Evolutionary conservation across 2,113 vertebrate species (phyloP).

Genomic region (Tetraodon nigroviridis): DNA sequence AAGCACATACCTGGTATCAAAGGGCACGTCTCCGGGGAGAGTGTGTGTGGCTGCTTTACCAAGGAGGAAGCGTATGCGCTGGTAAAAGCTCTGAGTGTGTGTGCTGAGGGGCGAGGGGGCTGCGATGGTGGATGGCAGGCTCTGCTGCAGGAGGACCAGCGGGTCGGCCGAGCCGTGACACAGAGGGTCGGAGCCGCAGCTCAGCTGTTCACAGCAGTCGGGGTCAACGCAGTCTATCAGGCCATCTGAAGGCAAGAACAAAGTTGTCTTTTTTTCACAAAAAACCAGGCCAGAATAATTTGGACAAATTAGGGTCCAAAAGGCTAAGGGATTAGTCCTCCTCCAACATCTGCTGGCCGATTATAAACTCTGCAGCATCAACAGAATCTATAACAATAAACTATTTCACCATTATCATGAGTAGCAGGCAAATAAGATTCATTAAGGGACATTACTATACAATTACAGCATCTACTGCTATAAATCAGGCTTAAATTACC

Average conservation of each 20-base stretch:
- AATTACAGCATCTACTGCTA: slow-evolving; percentile 43
- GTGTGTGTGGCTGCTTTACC: slow-evolving; percentile 92
- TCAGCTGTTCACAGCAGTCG: slow-evolving; percentile 92
- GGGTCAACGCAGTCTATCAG: slow-evolving; percentile 94
- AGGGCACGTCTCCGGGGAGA: slow-evolving; percentile 87
- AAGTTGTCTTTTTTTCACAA: not conserved
- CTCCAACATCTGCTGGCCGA: not conserved
- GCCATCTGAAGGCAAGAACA: slow-evolving; percentile 78
- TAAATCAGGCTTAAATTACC: slow-evolving; percentile 47
- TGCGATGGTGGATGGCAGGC: slow-evolving; percentile 73
- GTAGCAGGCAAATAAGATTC: slow-evolving; percentile 54
- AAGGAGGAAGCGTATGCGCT: slow-evolving; percentile 89
- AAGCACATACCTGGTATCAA: slow-evolving; percentile 87
- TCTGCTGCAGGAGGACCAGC: slow-evolving; percentile 89
- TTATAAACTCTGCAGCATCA: slow-evolving; percentile 25
- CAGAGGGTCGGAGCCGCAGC: slow-evolving; percentile 86
- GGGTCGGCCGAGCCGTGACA: slow-evolving; percentile 96
- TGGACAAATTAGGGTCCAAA: too few species aligned
- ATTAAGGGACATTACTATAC: slow-evolving; percentile 35
- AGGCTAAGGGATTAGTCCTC: too few species aligned
- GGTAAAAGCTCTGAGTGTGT: slow-evolving; percentile 82
- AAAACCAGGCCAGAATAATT: too few species aligned
- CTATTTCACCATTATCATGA: slow-evolving; percentile 41
- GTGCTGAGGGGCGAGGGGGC: slow-evolving; percentile 72
- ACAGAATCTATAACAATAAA: slow-evolving; percentile 30